phyloP scores from a whole-genome alignment of 2,113 vertebrate species.

The Tonatia bakeri region DNA sequence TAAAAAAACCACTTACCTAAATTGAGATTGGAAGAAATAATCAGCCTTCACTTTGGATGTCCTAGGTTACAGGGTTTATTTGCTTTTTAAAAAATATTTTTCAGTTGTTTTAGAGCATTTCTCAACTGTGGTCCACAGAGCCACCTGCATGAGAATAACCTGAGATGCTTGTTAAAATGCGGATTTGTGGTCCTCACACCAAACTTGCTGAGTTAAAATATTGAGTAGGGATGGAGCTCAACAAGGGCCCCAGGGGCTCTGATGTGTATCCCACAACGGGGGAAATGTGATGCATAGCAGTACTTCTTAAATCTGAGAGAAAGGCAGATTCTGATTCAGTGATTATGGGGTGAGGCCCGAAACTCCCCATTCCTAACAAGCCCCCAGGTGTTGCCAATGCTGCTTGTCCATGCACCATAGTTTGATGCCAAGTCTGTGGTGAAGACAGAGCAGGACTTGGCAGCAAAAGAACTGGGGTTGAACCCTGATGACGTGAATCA shows the following conservation, averaged over 20 bases:
- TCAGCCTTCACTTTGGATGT: background rate
- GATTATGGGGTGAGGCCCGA: background rate
- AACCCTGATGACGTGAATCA: background rate
- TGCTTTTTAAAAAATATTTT: background rate
- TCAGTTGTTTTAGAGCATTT: background rate
- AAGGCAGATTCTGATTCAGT: background rate
- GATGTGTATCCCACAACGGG: background rate
- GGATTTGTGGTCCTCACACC: background rate
- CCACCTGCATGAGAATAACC: background rate
- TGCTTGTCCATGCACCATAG: background rate
- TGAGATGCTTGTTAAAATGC: background rate
- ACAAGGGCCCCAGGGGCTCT: background rate
- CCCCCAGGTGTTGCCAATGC: background rate
- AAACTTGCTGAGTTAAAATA: background rate
- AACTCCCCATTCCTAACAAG: background rate
- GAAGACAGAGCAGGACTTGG: background rate
- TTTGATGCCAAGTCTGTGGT: background rate
- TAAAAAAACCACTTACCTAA: background rate
- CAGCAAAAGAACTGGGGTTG: background rate
- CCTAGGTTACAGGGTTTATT: background rate
- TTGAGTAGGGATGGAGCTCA: background rate
- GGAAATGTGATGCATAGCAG: background rate
- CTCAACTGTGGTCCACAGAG: background rate
- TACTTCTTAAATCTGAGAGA: background rate
- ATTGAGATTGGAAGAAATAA: background rate